Evolutionary conservation across 1,140 invertebrate genomes (phyloP).

Genomic region (Solen grandis): DNA sequence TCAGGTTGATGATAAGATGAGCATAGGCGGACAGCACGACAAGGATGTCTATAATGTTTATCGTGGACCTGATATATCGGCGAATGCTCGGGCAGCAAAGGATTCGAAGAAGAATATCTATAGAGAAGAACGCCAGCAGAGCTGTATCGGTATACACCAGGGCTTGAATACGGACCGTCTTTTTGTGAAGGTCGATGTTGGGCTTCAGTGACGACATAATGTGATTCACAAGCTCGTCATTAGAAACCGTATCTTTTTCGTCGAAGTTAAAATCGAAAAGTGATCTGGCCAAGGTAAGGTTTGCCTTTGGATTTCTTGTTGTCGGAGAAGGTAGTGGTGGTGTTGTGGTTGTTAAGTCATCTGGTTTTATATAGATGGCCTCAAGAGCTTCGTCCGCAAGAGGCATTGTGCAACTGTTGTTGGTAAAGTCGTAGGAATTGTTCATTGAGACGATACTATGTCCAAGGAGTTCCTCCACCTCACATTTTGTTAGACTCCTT

Average conservation of each 20-base stretch:
- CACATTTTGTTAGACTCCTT: conserved; percentile 46
- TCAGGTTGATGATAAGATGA: conserved; percentile 34
- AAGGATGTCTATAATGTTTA: conserved; percentile 99
- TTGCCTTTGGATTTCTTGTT: neutral
- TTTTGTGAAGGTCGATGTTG: conserved; percentile 13
- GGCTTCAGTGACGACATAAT: conserved; percentile 17
- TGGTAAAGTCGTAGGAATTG: neutral
- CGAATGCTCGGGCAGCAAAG: conserved; percentile 75
- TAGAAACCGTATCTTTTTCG: neutral
- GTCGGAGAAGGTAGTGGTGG: neutral
- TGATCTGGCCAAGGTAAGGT: no score
- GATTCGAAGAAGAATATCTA: conserved; percentile 74
- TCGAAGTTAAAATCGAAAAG: neutral
- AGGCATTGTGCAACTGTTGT: neutral
- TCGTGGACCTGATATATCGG: conserved; percentile 86
- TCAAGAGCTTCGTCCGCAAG: no score
- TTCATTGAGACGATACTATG: neutral
- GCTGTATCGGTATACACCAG: conserved; percentile 65
- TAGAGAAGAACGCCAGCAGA: conserved; percentile 79
- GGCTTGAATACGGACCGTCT: conserved; percentile 34
- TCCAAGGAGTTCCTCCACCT: conserved; percentile 50
- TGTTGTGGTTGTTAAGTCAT: neutral
- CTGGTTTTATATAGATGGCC: no score
- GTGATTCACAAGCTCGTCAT: neutral
- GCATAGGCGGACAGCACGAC: conserved; percentile 86